Conservation (phyloP, 53 echinoderm and acorn worm genomes). For the Henricia sp. region DNA sequence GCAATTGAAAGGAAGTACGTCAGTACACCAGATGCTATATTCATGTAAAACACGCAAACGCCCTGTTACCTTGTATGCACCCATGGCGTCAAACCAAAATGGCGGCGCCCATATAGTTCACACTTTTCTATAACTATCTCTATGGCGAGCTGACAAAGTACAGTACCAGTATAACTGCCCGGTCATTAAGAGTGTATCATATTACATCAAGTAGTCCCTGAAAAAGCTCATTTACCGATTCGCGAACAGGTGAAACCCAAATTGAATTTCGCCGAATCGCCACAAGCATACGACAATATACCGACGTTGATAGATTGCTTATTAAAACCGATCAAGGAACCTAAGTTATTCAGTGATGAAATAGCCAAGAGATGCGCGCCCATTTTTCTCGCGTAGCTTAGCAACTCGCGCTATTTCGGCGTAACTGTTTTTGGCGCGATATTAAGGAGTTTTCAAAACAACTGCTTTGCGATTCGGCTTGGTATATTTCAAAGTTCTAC, state of each 20-base stretch:
- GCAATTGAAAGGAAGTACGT: too few species aligned
- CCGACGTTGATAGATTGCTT: conserved; percentile 28
- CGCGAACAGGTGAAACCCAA: background rate
- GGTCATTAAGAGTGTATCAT: conserved; percentile 12
- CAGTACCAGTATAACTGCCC: too few species aligned
- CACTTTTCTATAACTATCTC: too few species aligned
- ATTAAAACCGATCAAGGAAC: conserved; percentile 21
- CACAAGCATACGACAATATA: background rate
- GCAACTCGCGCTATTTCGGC: conserved; percentile 25
- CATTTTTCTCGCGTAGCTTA: conserved; percentile 18
- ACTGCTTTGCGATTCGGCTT: too few species aligned
- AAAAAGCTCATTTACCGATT: background rate
- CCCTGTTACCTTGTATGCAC: too few species aligned
- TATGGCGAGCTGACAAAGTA: too few species aligned
- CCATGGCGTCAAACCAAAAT: too few species aligned
- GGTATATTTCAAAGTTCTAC: too few species aligned
- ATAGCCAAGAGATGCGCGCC: conserved; percentile 1
- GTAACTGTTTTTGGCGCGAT: background rate
- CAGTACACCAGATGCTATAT: too few species aligned
- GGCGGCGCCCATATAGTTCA: too few species aligned
- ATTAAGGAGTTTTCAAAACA: background rate
- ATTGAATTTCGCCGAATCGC: background rate
- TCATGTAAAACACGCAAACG: too few species aligned
- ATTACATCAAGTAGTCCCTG: background rate
- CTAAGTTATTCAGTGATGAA: background rate